Base-by-base conservation (phyloP, 2,797 vertebrate species). In the Vultur gryphus region DNA sequence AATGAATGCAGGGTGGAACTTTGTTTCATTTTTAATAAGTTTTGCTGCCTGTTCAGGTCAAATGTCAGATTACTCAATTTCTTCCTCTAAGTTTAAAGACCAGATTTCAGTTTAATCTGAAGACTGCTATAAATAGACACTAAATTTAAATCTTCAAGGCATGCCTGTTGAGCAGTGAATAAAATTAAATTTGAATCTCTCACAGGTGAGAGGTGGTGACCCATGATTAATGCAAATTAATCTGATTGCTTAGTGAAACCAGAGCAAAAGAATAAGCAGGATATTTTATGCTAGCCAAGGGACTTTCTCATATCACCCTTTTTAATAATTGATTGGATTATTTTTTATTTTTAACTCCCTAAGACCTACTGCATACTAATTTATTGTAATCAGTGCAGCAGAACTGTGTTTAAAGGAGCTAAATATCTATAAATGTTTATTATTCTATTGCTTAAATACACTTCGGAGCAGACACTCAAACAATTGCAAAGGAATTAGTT, bases 181-280 rank as follows among this genome's bases (percentile, higher is more conserved):
- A 80, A 96, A 95, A 97, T 95, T 94, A 93, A 96, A 90, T 94
- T 85, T 95, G 43, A 93, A 87, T 80, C 44, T 93, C 77, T 96
- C 93, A 85, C 49, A 89, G 93, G 92, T 97, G 77, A 96, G 90
- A 93, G 87, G 82, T 96, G 84, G 31, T 85, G 82, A 89, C 95
- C 90, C 80, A 89, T 89, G 86, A 95, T 94, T 95, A 96, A 95
- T 95, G 43, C 49, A 96, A 92, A 96, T 94, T 96, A 96, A 77
- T 89, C 55, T 93, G 71, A 96, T 93, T 95, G 87, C 94, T 70
- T 93, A 71, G 75, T 82, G 75, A 94, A 92, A 95, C 59, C 41
- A 66, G 65, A 90, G 90, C 16, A 89, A 93, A 94, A 78, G 46
- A 87, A 86, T 24, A 16, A 94, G 81, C 6, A 78, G 43, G 55